A percentile compares a stretch with the other conserved stretches of the same genome.
phyloP scores from a whole-genome alignment of 2,797 vertebrate species.

The Hozukius guyotensis region DNA sequence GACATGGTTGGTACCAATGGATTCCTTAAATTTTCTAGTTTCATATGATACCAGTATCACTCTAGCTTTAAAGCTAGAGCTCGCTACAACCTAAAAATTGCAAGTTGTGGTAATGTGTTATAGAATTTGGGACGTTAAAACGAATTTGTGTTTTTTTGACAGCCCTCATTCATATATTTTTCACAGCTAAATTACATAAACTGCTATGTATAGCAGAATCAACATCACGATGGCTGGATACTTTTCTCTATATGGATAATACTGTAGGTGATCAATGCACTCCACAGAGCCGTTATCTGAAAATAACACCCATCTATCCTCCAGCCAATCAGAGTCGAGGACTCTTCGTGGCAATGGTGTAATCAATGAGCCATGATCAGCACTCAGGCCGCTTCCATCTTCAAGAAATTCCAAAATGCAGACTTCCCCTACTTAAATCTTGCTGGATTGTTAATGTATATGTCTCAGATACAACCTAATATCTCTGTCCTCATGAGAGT shows the following conservation, averaged over 20 bases:
- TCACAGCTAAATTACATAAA: background rate
- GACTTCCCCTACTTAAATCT: background rate
- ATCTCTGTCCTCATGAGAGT: background rate
- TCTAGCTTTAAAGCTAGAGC: too few species aligned
- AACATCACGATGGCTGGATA: background rate
- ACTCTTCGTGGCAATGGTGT: background rate
- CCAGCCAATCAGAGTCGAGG: background rate
- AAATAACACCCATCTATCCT: background rate
- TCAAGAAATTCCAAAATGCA: background rate
- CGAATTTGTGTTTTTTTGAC: background rate
- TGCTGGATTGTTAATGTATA: background rate
- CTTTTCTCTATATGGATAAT: background rate
- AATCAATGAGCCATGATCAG: constrained; percentile 16
- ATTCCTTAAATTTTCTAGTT: too few species aligned
- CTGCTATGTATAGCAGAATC: background rate
- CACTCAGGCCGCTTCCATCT: background rate
- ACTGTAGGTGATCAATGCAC: background rate
- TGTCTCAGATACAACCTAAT: background rate
- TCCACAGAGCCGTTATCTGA: background rate
- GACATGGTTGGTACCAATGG: too few species aligned
- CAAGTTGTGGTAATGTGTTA: too few species aligned
- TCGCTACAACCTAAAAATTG: too few species aligned
- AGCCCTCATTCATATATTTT: background rate
- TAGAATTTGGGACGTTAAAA: too few species aligned
- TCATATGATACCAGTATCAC: too few species aligned